Conservation (phyloP, 2,113 vertebrate genomes). For the Xiphophorus maculatus region DNA sequence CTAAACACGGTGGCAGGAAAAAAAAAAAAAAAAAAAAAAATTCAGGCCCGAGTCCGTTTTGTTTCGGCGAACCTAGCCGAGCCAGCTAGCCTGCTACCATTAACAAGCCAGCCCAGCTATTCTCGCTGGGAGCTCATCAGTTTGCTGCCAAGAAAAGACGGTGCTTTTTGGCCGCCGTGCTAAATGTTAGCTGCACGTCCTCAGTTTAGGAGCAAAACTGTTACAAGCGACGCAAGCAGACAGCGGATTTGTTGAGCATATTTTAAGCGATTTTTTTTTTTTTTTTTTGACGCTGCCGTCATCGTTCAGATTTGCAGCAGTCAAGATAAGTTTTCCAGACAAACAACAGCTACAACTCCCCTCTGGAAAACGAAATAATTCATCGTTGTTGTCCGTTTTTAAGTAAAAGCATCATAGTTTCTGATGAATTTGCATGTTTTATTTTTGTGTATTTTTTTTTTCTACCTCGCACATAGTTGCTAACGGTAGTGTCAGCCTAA, state of each 20-base stretch:
- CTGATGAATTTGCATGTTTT: background rate
- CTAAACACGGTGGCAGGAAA: slow-evolving; percentile 54
- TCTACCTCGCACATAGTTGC: slow-evolving; percentile 7
- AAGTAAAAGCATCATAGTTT: background rate
- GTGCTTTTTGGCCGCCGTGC: slow-evolving; percentile 45
- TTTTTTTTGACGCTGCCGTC: slow-evolving; percentile 58
- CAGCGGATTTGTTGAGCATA: background rate
- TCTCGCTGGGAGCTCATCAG: slow-evolving; percentile 60
- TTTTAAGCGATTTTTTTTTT: slow-evolving; percentile 8
- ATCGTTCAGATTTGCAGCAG: slow-evolving; percentile 62
- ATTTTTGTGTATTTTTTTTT: slow-evolving; percentile 5
- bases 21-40: slow-evolving; percentile 52
- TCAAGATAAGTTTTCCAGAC: slow-evolving; percentile 65
- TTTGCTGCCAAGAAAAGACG: slow-evolving; percentile 59
- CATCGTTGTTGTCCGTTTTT: background rate
- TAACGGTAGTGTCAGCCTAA: slow-evolving; percentile 15
- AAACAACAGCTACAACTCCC: slow-evolving; percentile 38
- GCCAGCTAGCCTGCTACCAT: slow-evolving; percentile 55
- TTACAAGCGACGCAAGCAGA: slow-evolving; percentile 7
- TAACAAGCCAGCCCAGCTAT: slow-evolving; percentile 64
- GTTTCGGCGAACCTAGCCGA: slow-evolving; percentile 67
- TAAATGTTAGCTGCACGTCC: slow-evolving; percentile 33
- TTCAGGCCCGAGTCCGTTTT: slow-evolving; percentile 77
- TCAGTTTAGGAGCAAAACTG: slow-evolving; percentile 12
- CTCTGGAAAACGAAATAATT: background rate